Evolutionary conservation across 2,888 invertebrate species (phyloP), one percentile per base, ranked within the genome.

Genomic region (Meiosimyza decipiens): DNA sequence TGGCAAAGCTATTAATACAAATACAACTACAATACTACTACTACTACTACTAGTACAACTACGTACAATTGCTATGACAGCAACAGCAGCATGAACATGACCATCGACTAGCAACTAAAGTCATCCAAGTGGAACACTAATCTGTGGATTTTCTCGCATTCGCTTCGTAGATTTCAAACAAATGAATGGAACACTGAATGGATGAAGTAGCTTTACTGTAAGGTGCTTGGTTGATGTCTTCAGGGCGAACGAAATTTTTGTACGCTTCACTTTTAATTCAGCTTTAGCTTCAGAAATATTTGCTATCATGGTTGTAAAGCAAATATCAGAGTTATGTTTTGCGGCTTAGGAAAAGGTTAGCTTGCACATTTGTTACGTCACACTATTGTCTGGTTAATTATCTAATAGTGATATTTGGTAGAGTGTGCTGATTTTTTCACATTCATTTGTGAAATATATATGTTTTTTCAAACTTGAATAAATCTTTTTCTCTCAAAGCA

Each of bases 111-210:
- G 50, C 68, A 69, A 63, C 70, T 70, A 52, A 54, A 70, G 54
- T 70, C 70, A 70, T 62, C 63, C 62, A 63, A 70, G 63, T 47
- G 62, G 54, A 70, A 70, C 18, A 70, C 63, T 70, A 70, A 70
- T 70, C 70, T 70, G 52, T 62, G 70, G 70, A 70, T 70, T 62
- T 70, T 70, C 63, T 63, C 63, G 62, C 70, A 70, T 54, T 70
- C 62, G 70, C 70, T 63, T 70, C 70, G 70, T 47, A 54, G 63
- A 70, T 63, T 54, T 54, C 70, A 51, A 59, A 69, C 68, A 69
- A 69, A 57, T 50, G 57, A 47, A 55, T 28, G 18, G 59, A 59
- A 49, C 28, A 28, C 28, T 28, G 59, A 67, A 68, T 67, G 49
- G 50, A n/a, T 67, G 67, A 60, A 40, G 6, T 40, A 9, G 16